These are phyloP conservation scores for Chrysemys picta DNA, from an alignment of 2,113 vertebrate genomes.

Conservation along the genomic window DNA sequence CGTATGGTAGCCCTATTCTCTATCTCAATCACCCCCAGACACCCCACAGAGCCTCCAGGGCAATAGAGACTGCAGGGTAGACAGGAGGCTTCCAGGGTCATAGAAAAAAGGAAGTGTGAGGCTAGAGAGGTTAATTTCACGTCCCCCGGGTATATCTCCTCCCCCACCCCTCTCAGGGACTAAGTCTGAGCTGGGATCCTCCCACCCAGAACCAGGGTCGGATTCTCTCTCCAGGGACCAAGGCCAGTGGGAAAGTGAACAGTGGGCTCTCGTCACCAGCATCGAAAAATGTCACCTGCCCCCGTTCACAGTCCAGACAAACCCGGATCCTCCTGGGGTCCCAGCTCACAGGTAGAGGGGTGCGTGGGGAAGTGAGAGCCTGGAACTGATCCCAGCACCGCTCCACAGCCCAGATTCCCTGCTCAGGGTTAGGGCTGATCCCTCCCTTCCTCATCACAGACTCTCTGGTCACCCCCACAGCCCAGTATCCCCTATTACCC, in stretches of 20 bases:
- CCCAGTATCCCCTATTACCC: conserved; percentile 49
- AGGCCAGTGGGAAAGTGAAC: conserved; percentile 35
- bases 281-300: conserved; percentile 67
- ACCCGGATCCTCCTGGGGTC: neutral
- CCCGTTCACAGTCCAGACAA: conserved; percentile 58
- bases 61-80: neutral
- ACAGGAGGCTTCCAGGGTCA: too few relatives aligned
- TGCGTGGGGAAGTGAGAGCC: conserved; percentile 34
- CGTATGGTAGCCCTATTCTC: neutral
- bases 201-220: neutral
- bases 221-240: neutral
- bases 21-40: neutral
- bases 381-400: conserved; percentile 32
- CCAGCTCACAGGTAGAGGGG: conserved; percentile 54
- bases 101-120: neutral
- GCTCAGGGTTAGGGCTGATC: conserved; percentile 55
- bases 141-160: neutral
- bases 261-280: conserved; percentile 47
- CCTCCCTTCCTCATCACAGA: conserved; percentile 66
- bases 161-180: neutral
- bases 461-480: conserved; percentile 49
- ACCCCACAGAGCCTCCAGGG: neutral
- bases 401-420: conserved; percentile 70
- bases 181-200: neutral
- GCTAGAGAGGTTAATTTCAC: neutral